Base-by-base conservation (phyloP, 2,113 vertebrate species). In the Sprattus sprattus region DNA sequence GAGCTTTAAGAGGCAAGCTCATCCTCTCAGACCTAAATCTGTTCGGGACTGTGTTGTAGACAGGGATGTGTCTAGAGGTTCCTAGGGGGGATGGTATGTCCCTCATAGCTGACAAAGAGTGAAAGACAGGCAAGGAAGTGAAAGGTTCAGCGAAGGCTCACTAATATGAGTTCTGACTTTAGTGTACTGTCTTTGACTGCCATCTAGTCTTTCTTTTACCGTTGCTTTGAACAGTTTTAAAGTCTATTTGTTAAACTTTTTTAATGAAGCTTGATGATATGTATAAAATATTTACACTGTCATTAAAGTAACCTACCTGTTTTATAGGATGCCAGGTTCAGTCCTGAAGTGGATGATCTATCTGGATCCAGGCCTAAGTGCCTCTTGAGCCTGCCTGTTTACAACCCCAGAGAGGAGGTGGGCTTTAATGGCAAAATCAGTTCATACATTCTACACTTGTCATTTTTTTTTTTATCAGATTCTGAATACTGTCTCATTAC, bases 341-440 rank as follows among this genome's bases (percentile, higher is more conserved):
- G 95, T 89, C 91, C 94, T 45, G 95, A 97, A 91, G 95, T 95
- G 0, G 95, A 96, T 90, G 96, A 96, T 85, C 94, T 95, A 90
- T 95, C 95, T 84, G 96, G 95, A 1, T 96, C 96, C 89, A 96
- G 92, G 91, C 96, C 97, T 78, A 96, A 94, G 82, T 96, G 95
- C 78, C 95, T 98, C 86, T 95, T 98, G 85, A 96, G 96, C 86
- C 95, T 97, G 94, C 97, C 97, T 45, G 96, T 98, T 90, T 96
- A 97, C 91, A 97, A 97, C 87, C 95, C 97, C 16, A 95, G 95
- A 82, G 95, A 95, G 90, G 95, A 97, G 96, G 97, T 97, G 93
- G 94, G 92, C 32, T 83, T 32, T 8, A 64, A 4, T n/a, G 1
- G 22, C 25, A 71, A 25, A 32, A 9, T 28, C 28, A 32, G 10